Base-by-base conservation (phyloP, 1,140 invertebrate genomes). In the Mylabris phalerata region DNA sequence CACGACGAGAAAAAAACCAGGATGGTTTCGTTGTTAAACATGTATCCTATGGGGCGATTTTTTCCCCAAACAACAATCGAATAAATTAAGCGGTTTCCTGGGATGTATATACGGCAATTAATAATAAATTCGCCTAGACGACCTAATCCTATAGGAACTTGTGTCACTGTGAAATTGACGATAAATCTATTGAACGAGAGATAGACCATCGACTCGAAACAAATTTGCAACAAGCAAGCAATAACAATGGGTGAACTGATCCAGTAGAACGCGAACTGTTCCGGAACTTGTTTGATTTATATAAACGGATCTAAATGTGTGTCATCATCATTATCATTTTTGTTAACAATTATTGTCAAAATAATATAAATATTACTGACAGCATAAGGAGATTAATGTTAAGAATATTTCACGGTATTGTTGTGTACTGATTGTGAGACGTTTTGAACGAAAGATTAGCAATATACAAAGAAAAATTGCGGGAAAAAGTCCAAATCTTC, bases 221-320 rank as follows among this genome's bases (percentile, higher is more conserved):
- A 50, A 59, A 54, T 59, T 59, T 51, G 57, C 57, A 59, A 59
- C 57, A 54, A 59, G 57, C 57, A 41, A 59, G 55, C 57, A 52
- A 59, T 59, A 52, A 32, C 57, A 59, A 59, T 59, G 45, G 49
- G 52, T 27, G 39, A 41, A 59, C 45, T 49, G 50, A 59, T 59
- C 50, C 50, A 42, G 41, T 50, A 50, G 57, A 59, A 42, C 46
- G 51, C 46, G 51, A 46, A 54, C 57, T 49, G 50, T 52, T 52
- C 57, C 57, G 50, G 49, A 54, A 47, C 50, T 54, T 54, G 51
- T 54, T 5, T 32, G 32, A 32, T 32, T 32, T 32, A 32, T 32
- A 32, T 32, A 32, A 32, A 32, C 32, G 2, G 7, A 7, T 7
- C 7, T 4, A 4, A 32, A 32, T 32, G 32, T 32, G 7, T 32